These are phyloP conservation scores for Siniperca chuatsi DNA, from an alignment of 2,113 vertebrate genomes.

Conservation along the genomic window DNA sequence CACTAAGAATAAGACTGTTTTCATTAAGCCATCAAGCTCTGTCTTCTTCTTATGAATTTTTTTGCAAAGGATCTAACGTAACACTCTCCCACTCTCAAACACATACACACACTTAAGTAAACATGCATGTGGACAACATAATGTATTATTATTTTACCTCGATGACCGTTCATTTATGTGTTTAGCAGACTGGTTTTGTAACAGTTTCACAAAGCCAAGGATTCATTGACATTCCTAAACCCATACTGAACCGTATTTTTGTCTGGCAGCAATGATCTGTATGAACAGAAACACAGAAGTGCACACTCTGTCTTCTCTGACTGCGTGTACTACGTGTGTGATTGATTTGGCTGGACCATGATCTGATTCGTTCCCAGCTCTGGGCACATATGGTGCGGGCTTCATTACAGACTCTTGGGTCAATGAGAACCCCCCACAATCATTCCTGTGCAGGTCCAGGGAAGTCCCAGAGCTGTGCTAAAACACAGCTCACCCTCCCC, in stretches of 20 bases:
- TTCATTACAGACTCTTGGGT: conserved; percentile 58
- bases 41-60: conserved; percentile 4
- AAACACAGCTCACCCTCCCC: conserved; percentile 50
- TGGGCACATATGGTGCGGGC: conserved; percentile 69
- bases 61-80: neutral
- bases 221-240: neutral
- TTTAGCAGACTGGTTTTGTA: conserved; percentile 8
- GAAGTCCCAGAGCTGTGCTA: conserved; percentile 56
- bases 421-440: conserved; percentile 60
- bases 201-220: neutral
- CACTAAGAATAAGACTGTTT: conserved; percentile 13
- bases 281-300: conserved; percentile 10
- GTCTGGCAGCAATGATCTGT: neutral
- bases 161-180: neutral
- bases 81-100: conserved; percentile 3
- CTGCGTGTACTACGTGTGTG: conserved; percentile 19
- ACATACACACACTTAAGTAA: neutral
- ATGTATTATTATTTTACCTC: neutral
- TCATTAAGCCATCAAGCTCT: conserved; percentile 36
- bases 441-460: conserved; percentile 65
- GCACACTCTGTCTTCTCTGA: conserved; percentile 9
- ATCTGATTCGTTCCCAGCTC: conserved; percentile 42
- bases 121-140: neutral
- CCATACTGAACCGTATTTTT: neutral
- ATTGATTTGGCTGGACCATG: conserved; percentile 50